These are phyloP conservation scores for Lepeophtheirus salmonis DNA, from an alignment of 1,140 invertebrate species.

Conservation along the genomic window DNA sequence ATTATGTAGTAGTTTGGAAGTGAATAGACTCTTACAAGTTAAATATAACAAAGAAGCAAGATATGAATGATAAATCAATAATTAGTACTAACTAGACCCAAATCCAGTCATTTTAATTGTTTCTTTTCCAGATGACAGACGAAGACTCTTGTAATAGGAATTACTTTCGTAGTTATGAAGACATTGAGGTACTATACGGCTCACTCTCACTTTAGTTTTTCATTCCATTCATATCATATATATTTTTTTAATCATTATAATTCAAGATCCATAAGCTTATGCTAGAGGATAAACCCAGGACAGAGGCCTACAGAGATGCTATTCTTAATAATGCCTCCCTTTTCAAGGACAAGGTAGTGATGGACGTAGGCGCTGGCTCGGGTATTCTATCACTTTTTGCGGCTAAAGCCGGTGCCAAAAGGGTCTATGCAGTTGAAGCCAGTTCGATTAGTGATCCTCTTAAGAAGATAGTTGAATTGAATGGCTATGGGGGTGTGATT, in stretches of 20 bases:
- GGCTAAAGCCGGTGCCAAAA: conserved; percentile 70
- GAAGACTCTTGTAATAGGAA: background rate
- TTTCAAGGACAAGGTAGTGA: conserved; percentile 35
- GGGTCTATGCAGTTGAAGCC: conserved; percentile 80
- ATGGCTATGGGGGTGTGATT: conserved; percentile 25
- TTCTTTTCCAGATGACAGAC: too few relatives aligned
- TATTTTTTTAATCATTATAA: background rate
- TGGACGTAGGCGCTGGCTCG: conserved; percentile 23
- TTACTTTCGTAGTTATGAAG: background rate
- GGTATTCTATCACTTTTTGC: conserved; percentile 91
- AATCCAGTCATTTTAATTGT: too few relatives aligned
- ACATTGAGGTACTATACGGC: background rate
- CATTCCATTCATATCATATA: background rate
- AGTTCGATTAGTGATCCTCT: conserved; percentile 62
- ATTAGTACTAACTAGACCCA: too few relatives aligned
- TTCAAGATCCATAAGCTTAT: conserved; percentile 53
- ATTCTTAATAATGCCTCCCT: conserved; percentile 39
- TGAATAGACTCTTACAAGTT: too few relatives aligned
- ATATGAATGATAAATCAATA: too few relatives aligned
- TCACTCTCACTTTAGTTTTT: background rate
- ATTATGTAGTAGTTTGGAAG: too few relatives aligned
- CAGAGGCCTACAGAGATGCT: conserved; percentile 40
- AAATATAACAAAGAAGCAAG: too few relatives aligned
- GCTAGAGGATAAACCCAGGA: conserved; percentile 45
- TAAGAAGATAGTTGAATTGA: conserved; percentile 48